Base-by-base conservation (phyloP, 1,140 invertebrate genomes). In the Pissodes strobi region DNA sequence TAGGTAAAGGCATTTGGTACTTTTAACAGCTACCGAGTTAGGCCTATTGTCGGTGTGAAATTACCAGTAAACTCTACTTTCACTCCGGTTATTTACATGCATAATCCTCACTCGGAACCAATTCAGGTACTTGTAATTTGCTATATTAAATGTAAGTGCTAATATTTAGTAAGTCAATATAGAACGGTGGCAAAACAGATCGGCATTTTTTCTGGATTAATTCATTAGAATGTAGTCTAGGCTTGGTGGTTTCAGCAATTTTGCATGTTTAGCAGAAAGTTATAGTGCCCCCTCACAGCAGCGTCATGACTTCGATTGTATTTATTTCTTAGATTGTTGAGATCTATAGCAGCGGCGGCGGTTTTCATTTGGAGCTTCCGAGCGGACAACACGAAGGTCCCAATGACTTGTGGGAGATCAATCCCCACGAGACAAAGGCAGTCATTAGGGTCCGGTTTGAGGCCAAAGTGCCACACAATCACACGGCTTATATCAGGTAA, bases 41-140 rank as follows among this genome's bases (percentile, higher is more conserved):
- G 90, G 78, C 94, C 96, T 46, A 85, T 97, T 73, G 86, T 97
- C 52, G 92, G 90, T 52, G 88, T 95, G 41, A 88, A 89, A 77
- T 87, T 98, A 79, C 96, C 96, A 56, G 82, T 94, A 69, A 97
- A 98, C 83, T 90, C 93, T 63, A 92, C 89, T 66, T 93, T 95
- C 79, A 88, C 91, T 69, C 91, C 94, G 55, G 80, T 94, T 71
- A 94, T 98, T 73, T 87, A 91, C 70, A 87, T 99, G 82, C 90
- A 97, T 81, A 99, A 99, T 86, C 96, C 96, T 71, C 90, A 94
- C 78, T 84, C 87, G 71, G 84, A 88, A 69, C 83, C 89, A 57
- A 84, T 98, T 75, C 93, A 97, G 85, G 93, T 94, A 82, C 21
- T 46, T 60, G 23, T 60, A 12, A 41, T 2, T 56, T 45, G 18